phyloP scores from a whole-genome alignment of 2,888 invertebrate genomes.

The Cryptocheilus praepositus region DNA sequence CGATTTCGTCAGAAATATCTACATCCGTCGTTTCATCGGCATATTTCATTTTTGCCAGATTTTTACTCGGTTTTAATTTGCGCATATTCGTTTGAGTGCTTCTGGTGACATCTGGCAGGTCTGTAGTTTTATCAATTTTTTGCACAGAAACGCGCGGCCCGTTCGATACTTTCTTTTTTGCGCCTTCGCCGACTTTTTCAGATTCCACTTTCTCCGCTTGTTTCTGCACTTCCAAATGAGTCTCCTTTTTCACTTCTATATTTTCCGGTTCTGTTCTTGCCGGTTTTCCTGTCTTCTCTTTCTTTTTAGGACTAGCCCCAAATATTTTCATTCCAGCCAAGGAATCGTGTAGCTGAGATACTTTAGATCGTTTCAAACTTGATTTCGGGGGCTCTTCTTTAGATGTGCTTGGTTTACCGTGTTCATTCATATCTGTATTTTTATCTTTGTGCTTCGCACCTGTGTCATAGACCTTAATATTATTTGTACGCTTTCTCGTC shows the following conservation, averaged over 20 bases:
- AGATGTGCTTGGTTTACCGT: too few species aligned
- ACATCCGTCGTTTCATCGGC: background rate
- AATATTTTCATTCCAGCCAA: conserved; percentile 47
- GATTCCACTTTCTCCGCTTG: background rate
- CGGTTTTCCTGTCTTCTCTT: background rate
- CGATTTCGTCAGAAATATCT: too few species aligned
- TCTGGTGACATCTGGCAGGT: conserved; percentile 22
- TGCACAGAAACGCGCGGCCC: background rate
- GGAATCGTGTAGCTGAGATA: conserved; percentile 35
- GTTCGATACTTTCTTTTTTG: background rate
- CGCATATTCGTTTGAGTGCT: conserved; percentile 23
- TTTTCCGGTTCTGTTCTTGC: background rate
- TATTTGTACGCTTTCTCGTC: too few species aligned
- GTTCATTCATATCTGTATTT: too few species aligned
- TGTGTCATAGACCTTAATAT: too few species aligned
- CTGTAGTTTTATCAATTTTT: conserved; percentile 28
- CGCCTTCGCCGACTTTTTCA: background rate
- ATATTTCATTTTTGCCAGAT: conserved; percentile 1
- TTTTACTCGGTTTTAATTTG: background rate
- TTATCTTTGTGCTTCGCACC: too few species aligned
- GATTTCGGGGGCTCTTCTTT: too few species aligned
- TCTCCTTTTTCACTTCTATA: background rate
- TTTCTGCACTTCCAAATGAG: background rate
- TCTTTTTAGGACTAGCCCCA: conserved; percentile 22
- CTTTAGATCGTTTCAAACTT: background rate